phyloP scores from a whole-genome alignment of 2,113 vertebrate genomes.

The Psephotus haematonotus region DNA sequence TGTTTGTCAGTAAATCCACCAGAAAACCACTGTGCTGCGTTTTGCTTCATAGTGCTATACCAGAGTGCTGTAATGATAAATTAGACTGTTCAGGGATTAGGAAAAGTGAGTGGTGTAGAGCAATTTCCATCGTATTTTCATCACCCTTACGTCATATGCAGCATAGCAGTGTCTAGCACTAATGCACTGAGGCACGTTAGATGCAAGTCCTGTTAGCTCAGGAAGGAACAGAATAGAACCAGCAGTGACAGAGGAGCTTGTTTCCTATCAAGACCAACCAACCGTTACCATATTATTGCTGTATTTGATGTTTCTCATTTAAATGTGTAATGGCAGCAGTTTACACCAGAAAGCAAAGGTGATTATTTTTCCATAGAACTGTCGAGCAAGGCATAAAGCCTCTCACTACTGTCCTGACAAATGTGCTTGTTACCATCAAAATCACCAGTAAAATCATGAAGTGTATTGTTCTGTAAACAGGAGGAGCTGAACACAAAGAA shows the following conservation, averaged over 20 bases:
- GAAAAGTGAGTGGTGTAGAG: background rate
- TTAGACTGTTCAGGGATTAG: background rate
- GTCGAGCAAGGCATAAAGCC: background rate
- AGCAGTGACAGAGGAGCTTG: background rate
- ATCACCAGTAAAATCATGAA: background rate
- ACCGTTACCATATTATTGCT: background rate
- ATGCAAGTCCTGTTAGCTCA: background rate
- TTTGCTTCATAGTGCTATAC: background rate
- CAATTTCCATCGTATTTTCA: background rate
- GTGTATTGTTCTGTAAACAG: background rate
- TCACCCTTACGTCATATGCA: background rate
- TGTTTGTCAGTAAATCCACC: background rate
- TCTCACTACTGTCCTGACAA: background rate
- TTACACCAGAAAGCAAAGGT: constrained; percentile 19
- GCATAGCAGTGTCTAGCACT: background rate
- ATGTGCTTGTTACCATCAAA: background rate
- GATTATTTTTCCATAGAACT: background rate
- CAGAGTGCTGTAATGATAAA: background rate
- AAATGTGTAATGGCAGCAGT: constrained; percentile 6
- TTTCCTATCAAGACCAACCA: background rate
- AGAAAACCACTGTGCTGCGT: background rate
- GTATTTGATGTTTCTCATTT: constrained; percentile 16
- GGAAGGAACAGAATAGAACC: background rate
- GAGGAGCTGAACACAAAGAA: background rate
- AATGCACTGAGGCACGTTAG: background rate